Base-by-base conservation (phyloP, 2,113 vertebrate species). In the Labeo rohita region DNA sequence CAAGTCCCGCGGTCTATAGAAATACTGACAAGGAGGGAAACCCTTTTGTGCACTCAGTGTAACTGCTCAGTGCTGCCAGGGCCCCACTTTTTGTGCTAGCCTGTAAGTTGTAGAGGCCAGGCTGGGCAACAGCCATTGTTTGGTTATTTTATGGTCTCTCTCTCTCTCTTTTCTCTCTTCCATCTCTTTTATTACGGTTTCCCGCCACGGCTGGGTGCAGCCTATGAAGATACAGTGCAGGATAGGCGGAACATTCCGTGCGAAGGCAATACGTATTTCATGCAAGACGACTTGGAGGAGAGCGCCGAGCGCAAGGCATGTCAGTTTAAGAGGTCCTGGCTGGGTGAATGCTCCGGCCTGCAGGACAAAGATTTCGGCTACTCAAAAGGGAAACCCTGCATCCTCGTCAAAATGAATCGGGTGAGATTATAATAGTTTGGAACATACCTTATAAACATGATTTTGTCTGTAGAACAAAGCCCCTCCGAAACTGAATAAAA, bases 341-440 rank as follows among this genome's bases (percentile, higher is more conserved):
- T 99, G 92, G 95, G 94, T 75, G 96, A 96, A 65, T 99, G 98
- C 90, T 99, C 98, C 2, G 98, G 98, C 74, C 84, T 96, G 1
- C 90, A 93, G 84, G 97, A 99, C 87, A 93, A 93, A 7, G 93
- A 95, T 0, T 99, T 97, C 89, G 98, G 98, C 91, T 99, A 96
- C 91, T 96, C 97, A 11, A 91, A 90, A 86, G 97, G 97, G 89
- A 96, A 94, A 88, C 98, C 98, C 79, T 99, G 98, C 90, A 91
- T 99, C 90, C 92, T 99, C 76, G 95, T 99, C 65, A 97, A 97
- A 93, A 99, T 99, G 98, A 99, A 99, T 91, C 90, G 97, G 95
- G 98, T 99, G 96, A 93, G 95, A 86, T 47, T 34, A 28, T 28
- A 56, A 23, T 1, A 15, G 68, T n/a, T 8, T 2, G 16, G 16